Percentiles rank a stretch among this genome's conserved stretches.
Conservation (phyloP, 2,797 vertebrate species). For the Epinephelus malabaricus region DNA sequence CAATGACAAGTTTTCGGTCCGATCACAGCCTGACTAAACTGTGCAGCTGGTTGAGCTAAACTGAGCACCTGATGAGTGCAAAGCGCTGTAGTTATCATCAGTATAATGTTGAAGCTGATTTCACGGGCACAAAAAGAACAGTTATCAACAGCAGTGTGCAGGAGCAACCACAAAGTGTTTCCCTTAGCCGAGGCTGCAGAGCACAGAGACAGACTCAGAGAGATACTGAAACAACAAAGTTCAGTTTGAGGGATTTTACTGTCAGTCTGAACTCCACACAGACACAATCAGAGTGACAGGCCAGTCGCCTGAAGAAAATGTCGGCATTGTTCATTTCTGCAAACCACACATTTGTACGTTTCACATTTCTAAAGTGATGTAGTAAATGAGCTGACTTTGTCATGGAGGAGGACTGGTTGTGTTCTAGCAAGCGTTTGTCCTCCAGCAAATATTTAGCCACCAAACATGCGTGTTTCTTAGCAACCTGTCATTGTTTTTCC, state of each 20-base stretch:
- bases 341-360: no score
- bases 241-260: neutral
- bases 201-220: neutral
- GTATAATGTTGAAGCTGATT: constrained; percentile 38
- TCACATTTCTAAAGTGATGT: no score
- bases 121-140: constrained; percentile 44
- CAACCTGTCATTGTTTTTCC: no score
- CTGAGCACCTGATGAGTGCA: neutral
- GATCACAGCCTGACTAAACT: neutral
- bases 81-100: neutral
- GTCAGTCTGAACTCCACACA: no score
- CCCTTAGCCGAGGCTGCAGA: constrained; percentile 32
- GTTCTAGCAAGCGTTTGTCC: no score
- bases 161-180: constrained; percentile 41
- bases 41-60: constrained; percentile 16
- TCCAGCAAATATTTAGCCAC: no score
- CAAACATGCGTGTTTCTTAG: no score
- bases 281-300: neutral
- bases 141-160: constrained; percentile 38
- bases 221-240: neutral
- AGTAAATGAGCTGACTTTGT: no score
- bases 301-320: no score
- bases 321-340: no score
- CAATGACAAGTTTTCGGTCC: neutral
- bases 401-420: no score